phyloP scores from a whole-genome alignment of 2,113 vertebrate species.

The Ancistrus triradiatus region DNA sequence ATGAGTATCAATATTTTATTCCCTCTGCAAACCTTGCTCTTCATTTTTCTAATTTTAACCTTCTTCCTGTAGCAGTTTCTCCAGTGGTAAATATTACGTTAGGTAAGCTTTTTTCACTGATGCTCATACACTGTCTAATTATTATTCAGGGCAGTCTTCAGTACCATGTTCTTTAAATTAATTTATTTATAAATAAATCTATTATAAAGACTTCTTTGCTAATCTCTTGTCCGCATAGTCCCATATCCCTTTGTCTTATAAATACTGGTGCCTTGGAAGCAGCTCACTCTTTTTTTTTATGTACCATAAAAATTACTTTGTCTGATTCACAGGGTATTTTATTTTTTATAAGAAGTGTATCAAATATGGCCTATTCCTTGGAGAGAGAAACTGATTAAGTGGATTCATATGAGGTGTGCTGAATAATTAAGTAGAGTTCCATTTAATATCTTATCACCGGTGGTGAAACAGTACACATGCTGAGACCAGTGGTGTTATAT shows the following conservation, averaged over 20 bases:
- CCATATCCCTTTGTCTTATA: conserved; percentile 56
- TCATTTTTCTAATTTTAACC: conserved; percentile 1
- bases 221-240: conserved; percentile 42
- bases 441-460: no score
- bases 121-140: neutral
- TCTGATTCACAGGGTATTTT: no score
- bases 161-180: neutral
- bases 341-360: conserved; percentile 39
- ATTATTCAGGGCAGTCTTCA: neutral
- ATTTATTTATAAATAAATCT: neutral
- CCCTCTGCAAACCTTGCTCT: neutral
- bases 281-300: conserved; percentile 23
- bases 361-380: conserved; percentile 4
- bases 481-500: no score
- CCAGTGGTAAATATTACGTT: neutral
- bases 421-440: no score
- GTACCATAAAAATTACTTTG: conserved; percentile 41
- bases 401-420: no score
- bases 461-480: no score
- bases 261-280: conserved; percentile 50
- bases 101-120: neutral
- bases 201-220: conserved; percentile 5
- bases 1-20: conserved; percentile 12
- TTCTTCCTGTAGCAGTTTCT: no score
- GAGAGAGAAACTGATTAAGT: neutral